Evolutionary conservation across 2,888 invertebrate genomes (phyloP).

Genomic region (Dolichomitus sp.): DNA sequence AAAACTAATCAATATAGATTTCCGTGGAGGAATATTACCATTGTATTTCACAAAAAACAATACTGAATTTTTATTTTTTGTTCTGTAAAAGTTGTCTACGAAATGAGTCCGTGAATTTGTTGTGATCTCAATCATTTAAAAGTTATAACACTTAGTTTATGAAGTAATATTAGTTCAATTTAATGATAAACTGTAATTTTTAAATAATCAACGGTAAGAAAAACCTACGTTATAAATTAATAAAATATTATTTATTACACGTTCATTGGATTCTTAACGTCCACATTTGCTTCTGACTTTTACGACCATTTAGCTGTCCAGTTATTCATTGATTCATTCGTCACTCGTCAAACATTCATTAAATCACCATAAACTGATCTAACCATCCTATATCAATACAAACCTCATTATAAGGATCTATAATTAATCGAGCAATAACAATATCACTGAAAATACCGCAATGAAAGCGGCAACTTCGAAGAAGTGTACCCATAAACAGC

Average conservation of each 20-base stretch:
- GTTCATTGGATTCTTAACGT: not conserved
- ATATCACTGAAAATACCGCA: not conserved
- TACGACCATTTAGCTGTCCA: not conserved
- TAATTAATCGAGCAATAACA: not conserved
- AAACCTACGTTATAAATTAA: not conserved
- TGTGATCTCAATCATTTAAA: no score
- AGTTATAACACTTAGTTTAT: no score
- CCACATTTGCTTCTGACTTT: not conserved
- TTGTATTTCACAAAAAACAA: no score
- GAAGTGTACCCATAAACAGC: conserved; percentile 18
- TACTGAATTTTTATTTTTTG: no score
- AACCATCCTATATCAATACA: not conserved
- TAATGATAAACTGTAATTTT: no score
- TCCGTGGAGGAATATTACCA: no score
- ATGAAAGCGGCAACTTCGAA: not conserved
- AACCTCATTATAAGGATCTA: not conserved
- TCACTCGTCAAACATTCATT: not conserved
- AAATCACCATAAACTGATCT: not conserved
- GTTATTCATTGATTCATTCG: conserved; percentile 4
- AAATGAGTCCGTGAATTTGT: no score
- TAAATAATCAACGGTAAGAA: no score
- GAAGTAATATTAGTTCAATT: no score
- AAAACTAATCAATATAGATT: no score
- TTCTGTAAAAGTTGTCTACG: no score
- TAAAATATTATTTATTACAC: not conserved